Evolutionary conservation across 1,140 invertebrate species (phyloP), one percentile per base, ranked within the genome.

Genomic region (Caenorhabditis elegans): DNA sequence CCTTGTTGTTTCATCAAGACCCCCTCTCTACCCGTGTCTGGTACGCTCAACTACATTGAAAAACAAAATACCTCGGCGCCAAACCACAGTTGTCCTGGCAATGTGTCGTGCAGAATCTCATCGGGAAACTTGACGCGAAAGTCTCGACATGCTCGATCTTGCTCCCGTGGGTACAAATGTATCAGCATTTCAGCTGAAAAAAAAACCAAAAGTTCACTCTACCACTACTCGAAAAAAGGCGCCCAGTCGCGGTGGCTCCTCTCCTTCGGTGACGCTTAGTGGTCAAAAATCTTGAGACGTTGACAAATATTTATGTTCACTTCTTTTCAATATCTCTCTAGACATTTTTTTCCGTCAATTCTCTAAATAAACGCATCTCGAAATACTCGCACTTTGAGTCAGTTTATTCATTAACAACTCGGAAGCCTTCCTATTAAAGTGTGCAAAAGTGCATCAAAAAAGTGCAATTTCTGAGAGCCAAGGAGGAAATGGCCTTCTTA

Each of bases 111-210:
- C 87, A 98, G 92, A 3, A 99, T 95, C 90, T 98, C 97, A 90
- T 98, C 97, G 0, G 97, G 97, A 90, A 98, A 99, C 91, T 99
- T 99, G 28, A 96, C 95, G n/a, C 97, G 92, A 90, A 97, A 98
- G 85, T 98, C 96, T 26, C 97, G 92, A 85, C 94, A 94, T 28
- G 96, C 95, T 53, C 96, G 92, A 86, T 96, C 86, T 26, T 84
- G 94, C 48, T 94, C 93, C 2, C 94, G 94, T 77, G 88, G 88
- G 78, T 88, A 90, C 39, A 89, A 79, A 26, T 86, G 79, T 22
- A 80, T 70, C 17, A 98, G 93, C 75, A 97, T 92, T 86, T 97
- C 95, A 89, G 97, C 95, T 96, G 97, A 97, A 86, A 47, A 47
- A 84, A 83, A 90, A 82, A 80, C 19, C 76, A 24, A 34, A 43